Conservation (phyloP, 2,888 invertebrate genomes). For the Ornithoptera alexandrae region DNA sequence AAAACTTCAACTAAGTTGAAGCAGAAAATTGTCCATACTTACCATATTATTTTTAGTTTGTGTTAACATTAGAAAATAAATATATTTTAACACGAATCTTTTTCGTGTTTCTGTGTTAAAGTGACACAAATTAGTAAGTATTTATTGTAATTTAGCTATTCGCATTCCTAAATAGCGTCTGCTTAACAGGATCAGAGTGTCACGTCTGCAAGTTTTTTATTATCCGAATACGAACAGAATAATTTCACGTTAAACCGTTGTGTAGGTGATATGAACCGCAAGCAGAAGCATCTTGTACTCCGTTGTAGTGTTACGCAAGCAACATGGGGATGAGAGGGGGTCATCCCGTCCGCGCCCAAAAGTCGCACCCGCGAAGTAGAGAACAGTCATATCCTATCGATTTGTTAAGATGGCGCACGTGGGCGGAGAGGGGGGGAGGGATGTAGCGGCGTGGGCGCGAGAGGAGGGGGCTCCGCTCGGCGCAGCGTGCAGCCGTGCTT, state of each 20-base stretch:
- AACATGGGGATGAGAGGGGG: slow-evolving; percentile 56
- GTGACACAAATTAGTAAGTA: too few species aligned
- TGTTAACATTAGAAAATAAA: too few species aligned
- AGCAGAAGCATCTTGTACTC: slow-evolving; percentile 42
- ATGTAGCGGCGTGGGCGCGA: slow-evolving; percentile 44
- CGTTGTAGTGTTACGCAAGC: slow-evolving; percentile 63
- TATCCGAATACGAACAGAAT: slow-evolving; percentile 12
- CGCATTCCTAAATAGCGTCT: neutral
- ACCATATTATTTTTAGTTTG: too few species aligned
- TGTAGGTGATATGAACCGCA: slow-evolving; percentile 7
- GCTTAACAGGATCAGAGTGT: slow-evolving; percentile 8
- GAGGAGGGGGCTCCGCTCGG: slow-evolving; percentile 64
- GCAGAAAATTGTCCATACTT: too few species aligned
- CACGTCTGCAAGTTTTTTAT: slow-evolving; percentile 6
- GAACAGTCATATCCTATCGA: slow-evolving; percentile 82
- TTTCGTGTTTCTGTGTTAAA: too few species aligned
- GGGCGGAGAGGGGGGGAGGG: slow-evolving; percentile 50
- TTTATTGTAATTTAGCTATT: too few species aligned
- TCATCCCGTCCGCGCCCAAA: slow-evolving; percentile 76
- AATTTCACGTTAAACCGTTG: slow-evolving; percentile 16
- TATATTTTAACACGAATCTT: too few species aligned
- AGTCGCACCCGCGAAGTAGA: slow-evolving; percentile 76
- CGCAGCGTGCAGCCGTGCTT: slow-evolving; percentile 74
- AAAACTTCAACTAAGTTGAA: too few species aligned
- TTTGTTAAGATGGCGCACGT: slow-evolving; percentile 80